Percentiles rank a stretch among this genome's conserved stretches.
phyloP scores from a whole-genome alignment of 2,113 vertebrate species.

The Campylomormyrus numenius region DNA sequence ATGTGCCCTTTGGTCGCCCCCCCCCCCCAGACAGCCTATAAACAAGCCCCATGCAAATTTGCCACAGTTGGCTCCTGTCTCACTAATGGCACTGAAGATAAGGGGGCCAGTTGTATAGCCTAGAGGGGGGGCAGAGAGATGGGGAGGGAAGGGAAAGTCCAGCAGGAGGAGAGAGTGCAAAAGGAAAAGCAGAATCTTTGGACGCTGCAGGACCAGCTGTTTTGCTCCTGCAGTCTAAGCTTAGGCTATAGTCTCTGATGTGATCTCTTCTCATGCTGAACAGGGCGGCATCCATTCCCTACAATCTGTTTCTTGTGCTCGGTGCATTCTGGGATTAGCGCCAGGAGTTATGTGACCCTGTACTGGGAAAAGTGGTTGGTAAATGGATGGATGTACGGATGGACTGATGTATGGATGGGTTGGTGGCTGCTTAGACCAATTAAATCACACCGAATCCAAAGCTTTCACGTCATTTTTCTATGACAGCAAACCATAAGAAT shows the following conservation, averaged over 20 bases:
- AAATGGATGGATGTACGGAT: neutral
- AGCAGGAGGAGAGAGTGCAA: neutral
- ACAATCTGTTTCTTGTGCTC: neutral
- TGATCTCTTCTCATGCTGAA: neutral
- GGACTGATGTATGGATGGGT: neutral
- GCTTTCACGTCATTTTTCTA: neutral
- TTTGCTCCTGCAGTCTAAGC: neutral
- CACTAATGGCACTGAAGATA: neutral
- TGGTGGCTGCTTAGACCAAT: neutral
- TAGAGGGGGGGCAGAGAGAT: neutral
- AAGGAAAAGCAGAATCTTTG: neutral
- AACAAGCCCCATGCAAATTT: slow-evolving; percentile 1
- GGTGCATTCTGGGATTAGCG: neutral
- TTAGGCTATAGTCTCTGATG: neutral
- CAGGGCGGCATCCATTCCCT: neutral
- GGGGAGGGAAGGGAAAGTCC: neutral
- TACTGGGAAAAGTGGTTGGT: neutral
- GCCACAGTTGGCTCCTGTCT: neutral
- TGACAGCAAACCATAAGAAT: neutral
- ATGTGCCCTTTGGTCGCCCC: neutral
- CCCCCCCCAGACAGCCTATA: neutral
- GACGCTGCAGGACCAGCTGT: neutral
- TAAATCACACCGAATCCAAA: neutral
- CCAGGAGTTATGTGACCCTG: neutral
- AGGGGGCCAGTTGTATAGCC: neutral